Conservation (phyloP, 2,797 vertebrate species). For the Prunella strophiata region DNA sequence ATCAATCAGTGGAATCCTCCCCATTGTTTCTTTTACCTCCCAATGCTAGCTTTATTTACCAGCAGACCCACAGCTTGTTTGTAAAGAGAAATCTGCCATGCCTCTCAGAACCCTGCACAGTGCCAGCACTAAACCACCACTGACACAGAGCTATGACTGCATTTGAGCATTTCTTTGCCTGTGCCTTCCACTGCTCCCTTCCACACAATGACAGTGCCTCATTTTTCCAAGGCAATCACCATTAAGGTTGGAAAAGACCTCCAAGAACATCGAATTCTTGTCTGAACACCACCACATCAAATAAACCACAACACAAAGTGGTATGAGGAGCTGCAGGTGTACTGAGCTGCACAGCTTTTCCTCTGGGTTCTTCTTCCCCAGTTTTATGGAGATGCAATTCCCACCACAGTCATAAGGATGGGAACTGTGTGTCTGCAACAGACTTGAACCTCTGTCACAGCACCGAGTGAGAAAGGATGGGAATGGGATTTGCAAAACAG, state of each 20-base stretch:
- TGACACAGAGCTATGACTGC: rapidly evolving
- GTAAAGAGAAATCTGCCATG: too few species aligned
- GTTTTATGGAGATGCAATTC: neutral
- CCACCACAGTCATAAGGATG: neutral
- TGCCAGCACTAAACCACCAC: neutral
- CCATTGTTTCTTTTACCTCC: too few species aligned
- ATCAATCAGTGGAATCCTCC: too few species aligned
- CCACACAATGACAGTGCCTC: neutral
- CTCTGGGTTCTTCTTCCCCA: rapidly evolving
- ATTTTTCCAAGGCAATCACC: neutral
- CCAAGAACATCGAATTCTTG: neutral
- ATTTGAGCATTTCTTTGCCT: neutral
- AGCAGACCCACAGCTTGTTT: too few species aligned
- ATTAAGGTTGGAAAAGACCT: neutral
- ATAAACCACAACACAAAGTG: neutral
- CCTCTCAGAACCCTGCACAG: neutral
- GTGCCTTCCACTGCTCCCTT: neutral
- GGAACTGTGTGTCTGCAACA: neutral
- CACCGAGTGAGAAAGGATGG: neutral
- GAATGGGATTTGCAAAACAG: neutral
- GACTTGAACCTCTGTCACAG: neutral
- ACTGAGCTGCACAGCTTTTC: neutral
- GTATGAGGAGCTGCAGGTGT: neutral
- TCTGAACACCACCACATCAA: neutral
- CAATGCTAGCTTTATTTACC: too few species aligned